Conservation (phyloP, 1,140 invertebrate genomes). For the Megalonaias nervosa region DNA sequence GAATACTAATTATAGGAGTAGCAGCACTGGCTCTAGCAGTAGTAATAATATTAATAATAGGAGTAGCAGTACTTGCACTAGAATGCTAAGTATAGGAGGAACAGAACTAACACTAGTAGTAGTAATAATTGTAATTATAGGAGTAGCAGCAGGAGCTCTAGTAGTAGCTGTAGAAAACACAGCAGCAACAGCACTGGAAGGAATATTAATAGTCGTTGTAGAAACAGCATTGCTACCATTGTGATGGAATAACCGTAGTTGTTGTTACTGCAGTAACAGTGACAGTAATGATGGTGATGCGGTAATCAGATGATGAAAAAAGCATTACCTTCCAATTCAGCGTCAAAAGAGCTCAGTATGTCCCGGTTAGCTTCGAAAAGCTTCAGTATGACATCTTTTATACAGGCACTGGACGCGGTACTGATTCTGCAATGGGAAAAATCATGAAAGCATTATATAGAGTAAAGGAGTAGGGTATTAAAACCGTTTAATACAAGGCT, state of each 20-base stretch:
- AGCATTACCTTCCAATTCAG: too few species aligned
- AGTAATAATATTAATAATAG: conserved; percentile 2
- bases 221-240: too few species aligned
- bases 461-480: too few species aligned
- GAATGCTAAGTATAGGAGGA: not conserved
- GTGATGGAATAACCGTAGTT: not conserved
- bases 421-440: too few species aligned
- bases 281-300: too few species aligned
- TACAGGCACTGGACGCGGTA: too few species aligned
- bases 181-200: not conserved
- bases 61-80: not conserved
- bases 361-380: too few species aligned
- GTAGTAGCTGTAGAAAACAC: not conserved
- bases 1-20: not conserved
- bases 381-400: too few species aligned
- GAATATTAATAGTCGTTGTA: not conserved
- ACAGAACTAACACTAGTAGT: not conserved
- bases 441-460: too few species aligned
- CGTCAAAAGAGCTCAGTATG: too few species aligned
- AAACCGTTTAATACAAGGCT: too few species aligned
- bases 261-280: not conserved
- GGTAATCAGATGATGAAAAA: too few species aligned
- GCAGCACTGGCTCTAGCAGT: not conserved
- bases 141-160: not conserved
- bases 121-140: not conserved